These are phyloP conservation scores for Drosophila flavopinicola DNA, from an alignment of 2,888 invertebrate species.

Conservation along the genomic window DNA sequence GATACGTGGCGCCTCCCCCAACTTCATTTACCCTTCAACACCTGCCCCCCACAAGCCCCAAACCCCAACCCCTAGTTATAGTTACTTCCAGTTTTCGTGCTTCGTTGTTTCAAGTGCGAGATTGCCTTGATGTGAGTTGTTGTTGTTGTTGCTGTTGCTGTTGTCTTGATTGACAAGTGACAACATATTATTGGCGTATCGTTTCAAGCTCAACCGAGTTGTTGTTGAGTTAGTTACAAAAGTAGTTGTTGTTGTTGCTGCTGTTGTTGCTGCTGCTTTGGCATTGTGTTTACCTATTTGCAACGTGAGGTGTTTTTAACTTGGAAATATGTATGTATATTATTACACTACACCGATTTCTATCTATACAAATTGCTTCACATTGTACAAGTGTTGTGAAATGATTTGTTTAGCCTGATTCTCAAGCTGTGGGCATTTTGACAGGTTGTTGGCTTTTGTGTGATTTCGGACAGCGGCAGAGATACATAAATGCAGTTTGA, in stretches of 20 bases:
- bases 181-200: constrained; percentile 80
- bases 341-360: constrained; percentile 25
- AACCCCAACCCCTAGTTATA: constrained; percentile 18
- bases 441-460: background rate
- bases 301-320: constrained; percentile 47
- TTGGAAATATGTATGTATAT: constrained; percentile 13
- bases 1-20: background rate
- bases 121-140: constrained; percentile 29
- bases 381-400: constrained; percentile 33
- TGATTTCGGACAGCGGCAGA: background rate
- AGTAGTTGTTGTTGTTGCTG: constrained; percentile 35
- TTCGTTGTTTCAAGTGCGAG: constrained; percentile 56
- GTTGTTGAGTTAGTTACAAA: constrained; percentile 30
- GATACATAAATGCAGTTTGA: background rate
- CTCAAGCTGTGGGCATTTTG: background rate
- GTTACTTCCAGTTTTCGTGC: constrained; percentile 40
- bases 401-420: constrained; percentile 28
- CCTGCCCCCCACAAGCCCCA: background rate
- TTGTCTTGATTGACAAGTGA: constrained; percentile 77
- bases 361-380: constrained; percentile 39
- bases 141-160: constrained; percentile 45
- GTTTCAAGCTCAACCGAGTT: constrained; percentile 56
- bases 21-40: constrained; percentile 20
- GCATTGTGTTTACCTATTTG: constrained; percentile 55
- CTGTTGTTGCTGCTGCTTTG: constrained; percentile 26